Evolutionary conservation across 2,888 invertebrate genomes (phyloP).

Genomic region (Anticlea derivata): DNA sequence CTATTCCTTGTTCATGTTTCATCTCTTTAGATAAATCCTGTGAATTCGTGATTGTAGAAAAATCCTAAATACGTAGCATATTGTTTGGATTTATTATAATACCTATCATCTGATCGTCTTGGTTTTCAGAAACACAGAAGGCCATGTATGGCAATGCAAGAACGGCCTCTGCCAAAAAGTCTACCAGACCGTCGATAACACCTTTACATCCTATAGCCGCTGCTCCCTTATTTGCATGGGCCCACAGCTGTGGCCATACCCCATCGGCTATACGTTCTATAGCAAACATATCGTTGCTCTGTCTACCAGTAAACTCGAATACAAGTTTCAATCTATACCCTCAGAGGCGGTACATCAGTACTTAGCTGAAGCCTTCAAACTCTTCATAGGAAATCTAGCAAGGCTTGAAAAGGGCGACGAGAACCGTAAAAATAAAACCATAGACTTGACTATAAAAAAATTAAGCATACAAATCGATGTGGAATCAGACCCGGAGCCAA

Average conservation of each 20-base stretch:
- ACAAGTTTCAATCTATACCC: slow-evolving; percentile 67
- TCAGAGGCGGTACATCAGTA: slow-evolving; percentile 56
- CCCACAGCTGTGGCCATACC: slow-evolving; percentile 89
- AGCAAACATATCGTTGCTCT: slow-evolving; percentile 84
- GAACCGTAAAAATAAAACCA: slow-evolving; percentile 39
- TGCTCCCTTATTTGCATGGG: slow-evolving; percentile 89
- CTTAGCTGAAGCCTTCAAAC: slow-evolving; percentile 71
- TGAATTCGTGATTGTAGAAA: too few species aligned
- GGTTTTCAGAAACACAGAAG: slow-evolving; percentile 28
- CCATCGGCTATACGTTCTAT: slow-evolving; percentile 86
- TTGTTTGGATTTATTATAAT: neutral
- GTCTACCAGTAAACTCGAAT: slow-evolving; percentile 78
- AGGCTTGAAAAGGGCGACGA: slow-evolving; percentile 69
- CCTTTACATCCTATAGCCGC: slow-evolving; percentile 81
- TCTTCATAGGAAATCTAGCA: slow-evolving; percentile 75
- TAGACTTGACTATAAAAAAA: slow-evolving; percentile 44
- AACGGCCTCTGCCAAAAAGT: slow-evolving; percentile 56
- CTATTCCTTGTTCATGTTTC: too few species aligned
- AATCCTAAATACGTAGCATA: too few species aligned
- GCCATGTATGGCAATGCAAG: slow-evolving; percentile 51
- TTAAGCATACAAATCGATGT: slow-evolving; percentile 78
- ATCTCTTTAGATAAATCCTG: too few species aligned
- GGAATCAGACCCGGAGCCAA: slow-evolving; percentile 79
- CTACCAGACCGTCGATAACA: slow-evolving; percentile 40
- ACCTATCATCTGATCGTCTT: neutral